Evolutionary conservation across 2,797 vertebrate genomes (phyloP).

Genomic region (Muscicapa comitata): DNA sequence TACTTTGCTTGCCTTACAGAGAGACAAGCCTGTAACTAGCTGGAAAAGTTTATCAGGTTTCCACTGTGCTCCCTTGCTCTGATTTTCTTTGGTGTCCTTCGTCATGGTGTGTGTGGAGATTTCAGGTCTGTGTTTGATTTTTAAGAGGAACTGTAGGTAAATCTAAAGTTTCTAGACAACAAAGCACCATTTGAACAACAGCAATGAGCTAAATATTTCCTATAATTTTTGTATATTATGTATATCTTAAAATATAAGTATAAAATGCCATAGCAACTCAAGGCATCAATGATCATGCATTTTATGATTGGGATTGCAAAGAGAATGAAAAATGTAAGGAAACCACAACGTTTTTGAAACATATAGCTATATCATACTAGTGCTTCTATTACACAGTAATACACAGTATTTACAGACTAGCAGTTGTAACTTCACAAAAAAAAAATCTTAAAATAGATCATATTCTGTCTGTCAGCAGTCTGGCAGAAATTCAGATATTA

Average conservation of each 20-base stretch:
- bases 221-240: not conserved
- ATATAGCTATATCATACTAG: conserved; percentile 16
- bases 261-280: not conserved
- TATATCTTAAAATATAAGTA: not conserved
- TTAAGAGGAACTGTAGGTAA: not conserved
- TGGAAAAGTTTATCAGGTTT: conserved; percentile 17
- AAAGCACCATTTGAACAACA: not conserved
- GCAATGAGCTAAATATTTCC: not conserved
- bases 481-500: conserved; percentile 57
- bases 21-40: not conserved
- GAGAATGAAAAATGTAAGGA: not conserved
- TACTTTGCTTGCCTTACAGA: not conserved
- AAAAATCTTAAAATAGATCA: not conserved
- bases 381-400: not conserved
- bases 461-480: conserved; percentile 40
- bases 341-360: not conserved
- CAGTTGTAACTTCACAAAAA: conserved; percentile 27
- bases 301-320: conserved; percentile 12
- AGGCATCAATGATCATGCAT: not conserved
- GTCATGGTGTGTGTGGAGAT: not conserved
- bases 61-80: not conserved
- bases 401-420: conserved; percentile 21
- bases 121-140: conserved; percentile 10
- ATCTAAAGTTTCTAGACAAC: not conserved
- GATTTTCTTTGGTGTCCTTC: not conserved